phyloP scores from a whole-genome alignment of 2,797 vertebrate genomes.

The Molossus alvarezi region DNA sequence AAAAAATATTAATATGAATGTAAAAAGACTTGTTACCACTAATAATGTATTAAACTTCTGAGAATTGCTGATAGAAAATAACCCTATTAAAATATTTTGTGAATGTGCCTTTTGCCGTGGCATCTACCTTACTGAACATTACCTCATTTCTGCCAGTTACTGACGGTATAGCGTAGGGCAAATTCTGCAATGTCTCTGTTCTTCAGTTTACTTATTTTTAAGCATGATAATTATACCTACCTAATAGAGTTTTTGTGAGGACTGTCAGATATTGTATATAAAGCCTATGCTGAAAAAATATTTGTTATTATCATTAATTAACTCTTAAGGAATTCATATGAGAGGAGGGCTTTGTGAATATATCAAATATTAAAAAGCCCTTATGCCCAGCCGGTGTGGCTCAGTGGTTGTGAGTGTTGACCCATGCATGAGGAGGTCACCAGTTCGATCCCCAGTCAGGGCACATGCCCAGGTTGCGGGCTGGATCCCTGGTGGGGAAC shows the following conservation, averaged over 20 bases:
- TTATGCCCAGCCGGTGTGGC: background rate
- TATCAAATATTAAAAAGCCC: conserved; percentile 20
- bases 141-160: conserved; percentile 12
- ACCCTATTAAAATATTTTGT: conserved; percentile 53
- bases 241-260: conserved; percentile 31
- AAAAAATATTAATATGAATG: conserved; percentile 3
- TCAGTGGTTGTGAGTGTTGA: too few relatives aligned
- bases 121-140: background rate
- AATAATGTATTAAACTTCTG: conserved; percentile 52
- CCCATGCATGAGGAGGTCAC: too few relatives aligned
- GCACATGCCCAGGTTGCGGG: too few relatives aligned
- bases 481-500: too few relatives aligned
- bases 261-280: conserved; percentile 40
- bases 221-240: conserved; percentile 48
- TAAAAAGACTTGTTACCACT: conserved; percentile 42
- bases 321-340: background rate
- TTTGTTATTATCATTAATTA: conserved; percentile 14
- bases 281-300: conserved; percentile 50
- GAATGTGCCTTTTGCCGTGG: conserved; percentile 50
- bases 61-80: conserved; percentile 54
- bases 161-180: background rate
- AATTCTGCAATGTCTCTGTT: conserved; percentile 32
- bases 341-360: background rate
- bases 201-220: conserved; percentile 60
- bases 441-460: too few relatives aligned